These are phyloP conservation scores for Sinocyclocheilus maitianheensis DNA, from an alignment of 2,113 vertebrate species.

Conservation along the genomic window DNA sequence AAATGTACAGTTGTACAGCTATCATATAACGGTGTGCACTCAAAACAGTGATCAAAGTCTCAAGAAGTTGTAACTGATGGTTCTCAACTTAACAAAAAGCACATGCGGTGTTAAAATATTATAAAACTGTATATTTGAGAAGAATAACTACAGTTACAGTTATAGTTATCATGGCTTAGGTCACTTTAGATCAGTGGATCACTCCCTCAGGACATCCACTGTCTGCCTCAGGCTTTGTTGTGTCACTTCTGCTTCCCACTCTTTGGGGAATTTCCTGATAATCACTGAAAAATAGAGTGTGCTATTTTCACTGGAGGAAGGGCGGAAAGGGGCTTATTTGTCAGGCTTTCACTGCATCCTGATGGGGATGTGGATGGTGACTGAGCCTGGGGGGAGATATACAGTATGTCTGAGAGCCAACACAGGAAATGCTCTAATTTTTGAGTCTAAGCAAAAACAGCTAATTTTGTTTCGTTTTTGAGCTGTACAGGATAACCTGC, in stretches of 20 bases:
- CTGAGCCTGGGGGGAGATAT: conserved; percentile 31
- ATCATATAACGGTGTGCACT: too few species aligned
- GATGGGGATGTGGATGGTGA: conserved; percentile 42
- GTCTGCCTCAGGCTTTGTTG: conserved; percentile 19
- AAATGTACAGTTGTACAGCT: too few species aligned
- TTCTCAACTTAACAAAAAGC: neutral
- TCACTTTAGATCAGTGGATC: conserved; percentile 3
- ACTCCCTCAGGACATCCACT: conserved; percentile 8
- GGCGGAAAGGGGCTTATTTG: conserved; percentile 41
- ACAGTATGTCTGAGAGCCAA: neutral
- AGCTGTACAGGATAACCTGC: conserved; percentile 40
- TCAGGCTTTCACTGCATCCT: conserved; percentile 53
- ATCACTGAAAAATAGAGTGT: conserved; percentile 25
- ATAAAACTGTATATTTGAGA: conserved; percentile 17
- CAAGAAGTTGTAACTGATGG: too few species aligned
- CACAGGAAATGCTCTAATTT: conserved; percentile 46
- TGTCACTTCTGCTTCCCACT: conserved; percentile 36
- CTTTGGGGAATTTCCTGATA: conserved; percentile 36
- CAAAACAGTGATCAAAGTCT: too few species aligned
- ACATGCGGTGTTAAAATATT: neutral
- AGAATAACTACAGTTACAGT: conserved; percentile 12
- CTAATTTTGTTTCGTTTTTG: conserved; percentile 27
- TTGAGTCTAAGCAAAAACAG: conserved; percentile 38
- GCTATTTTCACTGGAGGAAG: conserved; percentile 55
- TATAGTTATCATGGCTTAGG: neutral